phyloP scores from a whole-genome alignment of 2,797 vertebrate genomes.

The Poeciliopsis infans region DNA sequence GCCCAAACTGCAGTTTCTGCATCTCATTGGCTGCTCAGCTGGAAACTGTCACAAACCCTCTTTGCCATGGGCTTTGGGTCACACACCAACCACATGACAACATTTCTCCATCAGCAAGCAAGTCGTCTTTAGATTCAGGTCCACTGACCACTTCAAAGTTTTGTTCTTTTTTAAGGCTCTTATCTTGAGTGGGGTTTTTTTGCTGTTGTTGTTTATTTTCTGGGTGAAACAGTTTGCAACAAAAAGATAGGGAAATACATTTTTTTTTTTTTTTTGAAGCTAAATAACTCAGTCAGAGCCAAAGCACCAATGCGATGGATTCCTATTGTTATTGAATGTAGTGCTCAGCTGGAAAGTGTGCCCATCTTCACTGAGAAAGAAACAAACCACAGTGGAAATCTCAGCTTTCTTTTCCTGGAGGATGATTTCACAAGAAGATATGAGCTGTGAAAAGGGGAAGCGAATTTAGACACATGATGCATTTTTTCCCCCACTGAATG shows the following conservation, averaged over 20 bases:
- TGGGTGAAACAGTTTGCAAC: background rate
- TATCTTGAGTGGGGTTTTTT: fast-evolving
- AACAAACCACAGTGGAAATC: slow-evolving; percentile 10
- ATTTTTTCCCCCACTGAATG: slow-evolving; percentile 10
- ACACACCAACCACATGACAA: slow-evolving; percentile 13
- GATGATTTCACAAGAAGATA: slow-evolving; percentile 5
- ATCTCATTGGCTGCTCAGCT: slow-evolving; percentile 51
- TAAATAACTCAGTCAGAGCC: background rate
- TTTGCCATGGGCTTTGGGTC: slow-evolving; percentile 26
- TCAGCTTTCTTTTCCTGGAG: slow-evolving; percentile 13
- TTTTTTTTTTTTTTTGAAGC: background rate
- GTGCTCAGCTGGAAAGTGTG: slow-evolving; percentile 4
- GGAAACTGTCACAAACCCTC: slow-evolving; percentile 43
- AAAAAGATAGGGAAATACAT: no score
- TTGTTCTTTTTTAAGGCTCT: background rate
- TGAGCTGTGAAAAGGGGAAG: slow-evolving; percentile 15
- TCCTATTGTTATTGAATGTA: slow-evolving; percentile 6
- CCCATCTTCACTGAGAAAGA: background rate
- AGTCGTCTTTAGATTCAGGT: slow-evolving; percentile 17
- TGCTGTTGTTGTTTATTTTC: background rate
- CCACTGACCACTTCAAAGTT: slow-evolving; percentile 6
- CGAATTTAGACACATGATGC: slow-evolving; percentile 3
- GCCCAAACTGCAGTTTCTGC: slow-evolving; percentile 59
- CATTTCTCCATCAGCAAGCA: slow-evolving; percentile 19
- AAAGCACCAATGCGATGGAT: background rate